Conservation (phyloP, 2,888 invertebrate genomes). For the Tetrapedia diversipes region DNA sequence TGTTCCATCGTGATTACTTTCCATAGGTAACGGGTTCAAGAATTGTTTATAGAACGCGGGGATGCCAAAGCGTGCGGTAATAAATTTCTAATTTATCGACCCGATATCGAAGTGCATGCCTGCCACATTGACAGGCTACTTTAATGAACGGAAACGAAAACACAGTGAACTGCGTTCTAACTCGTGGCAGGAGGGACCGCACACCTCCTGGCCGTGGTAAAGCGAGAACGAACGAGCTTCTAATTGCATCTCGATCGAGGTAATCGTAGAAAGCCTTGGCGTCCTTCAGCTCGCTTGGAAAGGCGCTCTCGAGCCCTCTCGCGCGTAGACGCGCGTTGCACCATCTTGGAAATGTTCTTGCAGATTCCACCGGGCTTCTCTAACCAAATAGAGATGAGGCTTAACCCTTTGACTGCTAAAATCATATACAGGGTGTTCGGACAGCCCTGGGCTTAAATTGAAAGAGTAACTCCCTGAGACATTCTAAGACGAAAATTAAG, state of each 20-base stretch:
- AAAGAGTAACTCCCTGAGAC: too few relatives aligned
- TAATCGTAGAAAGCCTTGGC: slow-evolving; percentile 38
- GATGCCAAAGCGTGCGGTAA: not conserved
- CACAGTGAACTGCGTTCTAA: not conserved
- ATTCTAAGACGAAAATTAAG: too few relatives aligned
- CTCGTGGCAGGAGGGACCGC: not conserved
- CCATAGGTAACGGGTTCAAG: too few relatives aligned
- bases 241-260: slow-evolving; percentile 32
- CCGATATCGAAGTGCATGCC: not conserved
- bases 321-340: slow-evolving; percentile 9
- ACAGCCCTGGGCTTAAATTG: too few relatives aligned
- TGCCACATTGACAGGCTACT: not conserved
- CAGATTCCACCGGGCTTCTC: not conserved
- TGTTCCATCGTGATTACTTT: too few relatives aligned
- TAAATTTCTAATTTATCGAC: not conserved
- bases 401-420: too few relatives aligned
- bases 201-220: not conserved
- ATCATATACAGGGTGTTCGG: too few relatives aligned
- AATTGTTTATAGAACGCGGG: too few relatives aligned
- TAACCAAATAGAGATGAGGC: not conserved
- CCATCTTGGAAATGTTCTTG: slow-evolving; percentile 12
- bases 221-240: slow-evolving; percentile 42
- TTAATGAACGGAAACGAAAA: slow-evolving; percentile 7
- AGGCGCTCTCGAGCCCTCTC: slow-evolving; percentile 42
- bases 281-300: slow-evolving; percentile 51